Conservation (phyloP, 2,888 invertebrate genomes). For the Plagodis pulveraria region DNA sequence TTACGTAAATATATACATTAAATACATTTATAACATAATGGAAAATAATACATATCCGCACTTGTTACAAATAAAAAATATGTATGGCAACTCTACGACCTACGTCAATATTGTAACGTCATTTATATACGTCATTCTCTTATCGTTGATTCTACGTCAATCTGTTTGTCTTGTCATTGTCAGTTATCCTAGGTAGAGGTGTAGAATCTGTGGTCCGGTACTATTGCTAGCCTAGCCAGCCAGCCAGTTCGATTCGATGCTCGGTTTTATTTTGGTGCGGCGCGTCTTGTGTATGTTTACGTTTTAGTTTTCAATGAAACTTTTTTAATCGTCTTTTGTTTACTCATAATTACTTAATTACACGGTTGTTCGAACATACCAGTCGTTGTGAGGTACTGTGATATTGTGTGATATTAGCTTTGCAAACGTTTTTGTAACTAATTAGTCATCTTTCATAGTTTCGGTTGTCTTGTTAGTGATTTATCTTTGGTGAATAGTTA, state of each 20-base stretch:
- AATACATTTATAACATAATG: too few species aligned
- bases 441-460: constrained; percentile 49
- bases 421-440: constrained; percentile 34
- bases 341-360: constrained; percentile 33
- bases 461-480: constrained; percentile 41
- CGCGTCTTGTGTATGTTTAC: constrained; percentile 58
- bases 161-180: too few species aligned
- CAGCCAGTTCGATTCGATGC: constrained; percentile 43
- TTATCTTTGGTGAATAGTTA: constrained; percentile 30
- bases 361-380: constrained; percentile 15
- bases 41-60: too few species aligned
- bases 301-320: constrained; percentile 46
- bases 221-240: background rate
- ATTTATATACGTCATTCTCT: too few species aligned
- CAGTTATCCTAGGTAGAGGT: too few species aligned
- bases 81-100: too few species aligned
- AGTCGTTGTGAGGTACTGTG: constrained; percentile 60
- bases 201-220: too few species aligned
- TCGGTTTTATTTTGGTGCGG: constrained; percentile 28
- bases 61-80: too few species aligned
- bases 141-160: too few species aligned
- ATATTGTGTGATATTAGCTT: constrained; percentile 42
- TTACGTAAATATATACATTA: too few species aligned
- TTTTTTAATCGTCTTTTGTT: constrained; percentile 44
- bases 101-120: too few species aligned